Conservation (phyloP, 2,797 vertebrate species). For the Hafferia zeledoni region DNA sequence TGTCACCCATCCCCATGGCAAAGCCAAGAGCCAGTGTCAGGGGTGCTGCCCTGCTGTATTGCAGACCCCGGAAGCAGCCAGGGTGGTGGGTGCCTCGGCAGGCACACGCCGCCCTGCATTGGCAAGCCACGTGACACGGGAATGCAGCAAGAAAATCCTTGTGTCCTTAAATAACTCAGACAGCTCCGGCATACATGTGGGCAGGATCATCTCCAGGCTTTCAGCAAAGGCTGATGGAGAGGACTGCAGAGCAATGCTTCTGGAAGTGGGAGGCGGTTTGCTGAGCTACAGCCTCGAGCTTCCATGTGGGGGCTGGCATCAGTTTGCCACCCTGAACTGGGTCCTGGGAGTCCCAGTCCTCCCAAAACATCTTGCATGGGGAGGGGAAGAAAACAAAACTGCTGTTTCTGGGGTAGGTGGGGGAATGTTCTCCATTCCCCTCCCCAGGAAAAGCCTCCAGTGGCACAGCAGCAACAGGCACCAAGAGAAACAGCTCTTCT, state of each 20-base stretch:
- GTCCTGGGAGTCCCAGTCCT: neutral
- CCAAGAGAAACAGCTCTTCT: neutral
- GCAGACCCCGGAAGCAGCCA: neutral
- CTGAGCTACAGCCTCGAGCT: neutral
- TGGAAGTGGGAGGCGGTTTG: neutral
- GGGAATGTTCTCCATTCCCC: neutral
- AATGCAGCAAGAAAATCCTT: constrained; percentile 58
- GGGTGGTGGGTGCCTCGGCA: neutral
- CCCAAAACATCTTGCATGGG: neutral
- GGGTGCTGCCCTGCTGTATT: neutral
- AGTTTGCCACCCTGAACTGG: neutral
- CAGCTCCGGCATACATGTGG: constrained; percentile 35
- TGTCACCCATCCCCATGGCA: fast-evolving
- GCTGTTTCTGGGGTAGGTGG: neutral
- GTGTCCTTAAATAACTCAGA: constrained; percentile 65
- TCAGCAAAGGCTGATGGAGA: neutral
- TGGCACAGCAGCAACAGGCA: neutral
- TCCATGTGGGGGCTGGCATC: neutral
- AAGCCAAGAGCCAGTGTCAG: fast-evolving
- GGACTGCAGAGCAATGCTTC: constrained; percentile 31
- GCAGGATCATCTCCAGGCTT: constrained; percentile 43
- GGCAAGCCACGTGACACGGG: neutral
- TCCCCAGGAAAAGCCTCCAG: neutral
- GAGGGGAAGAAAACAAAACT: neutral
- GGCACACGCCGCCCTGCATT: neutral